Conservation (phyloP, 2,113 vertebrate genomes). For the Periophthalmus modestus region DNA sequence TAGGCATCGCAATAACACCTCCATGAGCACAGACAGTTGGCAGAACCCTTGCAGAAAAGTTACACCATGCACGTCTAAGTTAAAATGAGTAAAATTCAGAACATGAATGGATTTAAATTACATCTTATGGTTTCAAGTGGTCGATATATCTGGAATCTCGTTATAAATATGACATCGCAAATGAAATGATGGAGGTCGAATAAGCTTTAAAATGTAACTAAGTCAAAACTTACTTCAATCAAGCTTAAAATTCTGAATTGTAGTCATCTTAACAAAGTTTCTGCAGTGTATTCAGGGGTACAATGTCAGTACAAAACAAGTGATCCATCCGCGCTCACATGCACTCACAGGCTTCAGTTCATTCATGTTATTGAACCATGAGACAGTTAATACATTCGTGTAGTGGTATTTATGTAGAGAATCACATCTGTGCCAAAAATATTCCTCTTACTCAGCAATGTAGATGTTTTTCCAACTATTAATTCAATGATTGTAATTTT, state of each 20-base stretch:
- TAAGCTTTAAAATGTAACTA: neutral
- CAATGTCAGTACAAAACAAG: constrained; percentile 66
- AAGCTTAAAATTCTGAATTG: neutral
- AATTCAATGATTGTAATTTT: too few relatives aligned
- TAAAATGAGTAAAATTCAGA: neutral
- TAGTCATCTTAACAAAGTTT: neutral
- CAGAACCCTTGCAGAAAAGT: too few relatives aligned
- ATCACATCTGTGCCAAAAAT: constrained; percentile 1
- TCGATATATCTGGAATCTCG: neutral
- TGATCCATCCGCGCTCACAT: constrained; percentile 30
- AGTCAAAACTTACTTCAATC: neutral
- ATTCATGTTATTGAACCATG: constrained; percentile 17
- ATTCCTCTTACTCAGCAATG: neutral
- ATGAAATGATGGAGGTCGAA: neutral
- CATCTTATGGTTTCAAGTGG: too few relatives aligned
- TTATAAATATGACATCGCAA: too few relatives aligned
- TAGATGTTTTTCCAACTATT: neutral
- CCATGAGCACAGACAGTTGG: too few relatives aligned
- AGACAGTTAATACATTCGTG: constrained; percentile 25
- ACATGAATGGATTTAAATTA: neutral
- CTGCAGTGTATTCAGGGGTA: neutral
- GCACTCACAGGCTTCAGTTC: neutral
- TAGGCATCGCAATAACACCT: too few relatives aligned
- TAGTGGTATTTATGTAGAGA: constrained; percentile 9
- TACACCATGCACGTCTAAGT: neutral